phyloP scores from a whole-genome alignment of 2,888 invertebrate genomes.

The Blera fallax region DNA sequence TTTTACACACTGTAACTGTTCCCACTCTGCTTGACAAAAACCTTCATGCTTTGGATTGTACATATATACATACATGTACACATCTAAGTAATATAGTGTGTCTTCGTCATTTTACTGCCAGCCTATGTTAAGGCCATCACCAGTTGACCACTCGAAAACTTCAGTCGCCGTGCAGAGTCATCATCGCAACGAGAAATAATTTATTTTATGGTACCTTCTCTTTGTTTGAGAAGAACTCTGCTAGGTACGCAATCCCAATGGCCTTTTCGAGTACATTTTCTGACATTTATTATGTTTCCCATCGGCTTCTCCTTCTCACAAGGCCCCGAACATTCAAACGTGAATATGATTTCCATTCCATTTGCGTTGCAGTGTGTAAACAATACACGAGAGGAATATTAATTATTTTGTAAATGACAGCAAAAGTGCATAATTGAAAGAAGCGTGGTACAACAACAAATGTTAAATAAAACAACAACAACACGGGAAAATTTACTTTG shows the following conservation, averaged over 20 bases:
- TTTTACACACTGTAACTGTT: background rate
- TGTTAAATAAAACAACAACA: background rate
- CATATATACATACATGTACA: background rate
- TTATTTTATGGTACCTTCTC: constrained; percentile 3
- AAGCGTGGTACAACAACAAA: background rate
- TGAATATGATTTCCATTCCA: constrained; percentile 28
- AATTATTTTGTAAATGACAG: constrained; percentile 26
- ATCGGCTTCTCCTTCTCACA: background rate
- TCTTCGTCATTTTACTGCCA: background rate
- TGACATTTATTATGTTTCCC: constrained; percentile 43
- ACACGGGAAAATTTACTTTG: too few relatives aligned
- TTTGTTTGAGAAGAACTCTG: constrained; percentile 8
- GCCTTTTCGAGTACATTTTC: constrained; percentile 11
- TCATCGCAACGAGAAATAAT: background rate
- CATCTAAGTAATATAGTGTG: background rate
- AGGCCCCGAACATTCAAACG: constrained; percentile 6
- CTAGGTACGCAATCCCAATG: background rate
- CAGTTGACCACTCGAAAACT: constrained; percentile 31
- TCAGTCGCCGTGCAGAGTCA: background rate
- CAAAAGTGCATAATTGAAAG: background rate
- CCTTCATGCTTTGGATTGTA: background rate
- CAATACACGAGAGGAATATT: constrained; percentile 48
- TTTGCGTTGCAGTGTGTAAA: constrained; percentile 46
- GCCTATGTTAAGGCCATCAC: background rate
- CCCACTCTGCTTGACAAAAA: constrained; percentile 1